phyloP scores from a whole-genome alignment of 92 coral and sea anemone genomes.

The Parazoanthus darwini region DNA sequence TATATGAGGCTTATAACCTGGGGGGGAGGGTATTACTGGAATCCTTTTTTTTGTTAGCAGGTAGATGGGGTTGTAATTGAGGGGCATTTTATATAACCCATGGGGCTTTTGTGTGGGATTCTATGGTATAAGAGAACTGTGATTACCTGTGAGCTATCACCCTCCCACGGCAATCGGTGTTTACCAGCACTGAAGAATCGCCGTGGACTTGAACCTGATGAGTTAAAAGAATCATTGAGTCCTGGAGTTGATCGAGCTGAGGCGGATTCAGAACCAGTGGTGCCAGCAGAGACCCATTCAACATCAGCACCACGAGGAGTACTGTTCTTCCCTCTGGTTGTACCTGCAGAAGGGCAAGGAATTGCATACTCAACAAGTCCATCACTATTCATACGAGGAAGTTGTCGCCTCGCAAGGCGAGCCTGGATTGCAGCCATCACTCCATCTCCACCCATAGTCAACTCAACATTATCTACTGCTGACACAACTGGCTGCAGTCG shows the following conservation, averaged over 20 bases:
- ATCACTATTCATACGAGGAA: constrained; percentile 93
- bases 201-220: constrained; percentile 88
- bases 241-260: constrained; percentile 97
- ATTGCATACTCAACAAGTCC: constrained; percentile 98
- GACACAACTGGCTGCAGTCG: constrained; percentile 88
- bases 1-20: too few relatives aligned
- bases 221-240: constrained; percentile 78
- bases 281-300: constrained; percentile 98
- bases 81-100: not conserved
- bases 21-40: too few relatives aligned
- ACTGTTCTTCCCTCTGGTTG: constrained; percentile 76
- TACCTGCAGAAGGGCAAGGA: constrained; percentile 89
- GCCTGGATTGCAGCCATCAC: constrained; percentile 97
- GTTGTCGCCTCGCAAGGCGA: constrained; percentile 95
- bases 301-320: constrained; percentile 95
- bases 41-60: too few relatives aligned
- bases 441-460: constrained; percentile 93
- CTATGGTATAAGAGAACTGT: not conserved
- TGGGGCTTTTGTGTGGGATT: not conserved
- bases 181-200: constrained; percentile 94
- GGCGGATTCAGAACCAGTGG: constrained; percentile 81
- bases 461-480: constrained; percentile 85
- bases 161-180: constrained; percentile 96
- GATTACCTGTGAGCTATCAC: constrained; percentile 41
- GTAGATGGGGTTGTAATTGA: not conserved